Evolutionary conservation across 2,888 invertebrate genomes (phyloP).

Genomic region (Aspidiotus destructor): DNA sequence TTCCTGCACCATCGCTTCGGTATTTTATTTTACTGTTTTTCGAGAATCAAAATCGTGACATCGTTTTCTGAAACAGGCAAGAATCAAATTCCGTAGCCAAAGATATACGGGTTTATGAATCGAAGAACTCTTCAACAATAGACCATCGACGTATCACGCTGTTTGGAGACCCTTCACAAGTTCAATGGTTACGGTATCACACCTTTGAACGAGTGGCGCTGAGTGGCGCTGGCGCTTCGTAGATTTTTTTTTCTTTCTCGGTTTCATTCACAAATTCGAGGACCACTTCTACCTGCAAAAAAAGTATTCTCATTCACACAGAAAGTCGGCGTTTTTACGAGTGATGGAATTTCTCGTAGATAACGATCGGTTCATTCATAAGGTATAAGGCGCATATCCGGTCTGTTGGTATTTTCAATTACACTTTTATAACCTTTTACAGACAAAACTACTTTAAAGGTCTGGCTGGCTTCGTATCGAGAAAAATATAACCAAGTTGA

Average conservation of each 20-base stretch:
- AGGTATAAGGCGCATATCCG: constrained; percentile 32
- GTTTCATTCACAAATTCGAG: constrained; percentile 28
- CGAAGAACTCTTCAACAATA: neutral
- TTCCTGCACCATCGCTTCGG: neutral
- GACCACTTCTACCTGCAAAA: constrained; percentile 18
- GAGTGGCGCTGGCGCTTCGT: neutral
- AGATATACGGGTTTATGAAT: neutral
- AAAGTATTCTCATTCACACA: constrained; percentile 28
- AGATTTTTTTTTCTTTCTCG: constrained; percentile 14
- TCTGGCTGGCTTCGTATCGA: neutral
- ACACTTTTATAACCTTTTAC: constrained; percentile 28
- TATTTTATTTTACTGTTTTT: neutral
- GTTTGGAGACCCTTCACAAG: neutral
- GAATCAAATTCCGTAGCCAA: constrained; percentile 1
- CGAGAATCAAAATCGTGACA: neutral
- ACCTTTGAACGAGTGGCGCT: constrained; percentile 28
- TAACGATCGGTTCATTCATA: constrained; percentile 31
- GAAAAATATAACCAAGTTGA: constrained; percentile 26
- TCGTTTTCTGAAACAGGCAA: constrained; percentile 2
- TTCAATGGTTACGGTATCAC: constrained; percentile 26
- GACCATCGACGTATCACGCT: constrained; percentile 12
- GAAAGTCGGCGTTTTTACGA: constrained; percentile 27
- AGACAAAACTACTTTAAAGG: constrained; percentile 29
- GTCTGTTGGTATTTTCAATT: constrained; percentile 30
- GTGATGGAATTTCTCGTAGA: constrained; percentile 22